Conservation (phyloP, 2,888 invertebrate genomes). For the Pandemis cinnamomeana region DNA sequence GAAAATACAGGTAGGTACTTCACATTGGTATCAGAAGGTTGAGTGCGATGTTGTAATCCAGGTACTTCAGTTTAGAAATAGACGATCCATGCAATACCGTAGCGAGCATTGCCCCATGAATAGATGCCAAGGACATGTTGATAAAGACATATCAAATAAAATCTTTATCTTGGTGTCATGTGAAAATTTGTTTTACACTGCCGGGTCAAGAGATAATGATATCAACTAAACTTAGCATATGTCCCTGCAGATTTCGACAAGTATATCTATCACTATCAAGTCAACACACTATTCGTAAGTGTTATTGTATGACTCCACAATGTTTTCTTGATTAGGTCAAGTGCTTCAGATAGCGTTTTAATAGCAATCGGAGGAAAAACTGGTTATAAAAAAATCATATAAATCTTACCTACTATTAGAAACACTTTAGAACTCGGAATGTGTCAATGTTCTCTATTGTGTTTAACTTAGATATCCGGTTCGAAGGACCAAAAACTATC, state of each 20-base stretch:
- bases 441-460: not conserved
- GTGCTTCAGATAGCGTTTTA: not conserved
- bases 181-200: not conserved
- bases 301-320: not conserved
- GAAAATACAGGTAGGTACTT: too few species aligned
- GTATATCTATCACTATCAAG: not conserved
- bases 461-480: not conserved
- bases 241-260: not conserved
- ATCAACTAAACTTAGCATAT: not conserved
- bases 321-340: slow-evolving; percentile 1
- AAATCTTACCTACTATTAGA: too few species aligned
- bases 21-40: not conserved
- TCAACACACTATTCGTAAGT: not conserved
- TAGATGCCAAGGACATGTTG: slow-evolving; percentile 29
- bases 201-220: not conserved
- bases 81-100: slow-evolving; percentile 14
- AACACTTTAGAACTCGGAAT: not conserved
- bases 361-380: too few species aligned
- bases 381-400: too few species aligned
- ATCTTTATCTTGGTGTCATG: slow-evolving; percentile 8
- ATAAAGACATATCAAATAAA: slow-evolving; percentile 14
- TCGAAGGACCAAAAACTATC: not conserved
- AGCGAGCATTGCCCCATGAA: slow-evolving; percentile 31
- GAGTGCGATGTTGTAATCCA: not conserved
- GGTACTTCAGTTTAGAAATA: not conserved